Evolutionary conservation across 1,140 invertebrate genomes (phyloP), one percentile per base, ranked within the genome.

Genomic region (Chrysomallon squamiferum): DNA sequence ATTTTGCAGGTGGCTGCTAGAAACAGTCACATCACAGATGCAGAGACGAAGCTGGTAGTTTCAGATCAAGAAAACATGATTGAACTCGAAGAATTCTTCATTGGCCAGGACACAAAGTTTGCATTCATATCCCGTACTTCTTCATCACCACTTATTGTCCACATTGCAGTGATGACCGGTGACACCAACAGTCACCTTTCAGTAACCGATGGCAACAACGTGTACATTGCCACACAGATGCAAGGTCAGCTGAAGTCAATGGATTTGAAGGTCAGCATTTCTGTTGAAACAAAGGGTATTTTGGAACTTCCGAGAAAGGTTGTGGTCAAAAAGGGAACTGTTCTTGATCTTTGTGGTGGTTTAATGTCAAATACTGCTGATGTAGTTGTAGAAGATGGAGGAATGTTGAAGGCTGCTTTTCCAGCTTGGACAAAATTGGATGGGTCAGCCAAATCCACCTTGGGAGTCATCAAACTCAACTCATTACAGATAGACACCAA

Each of bases 261-360:
- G 0, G 6, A n/a, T 1, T 35, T 63, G 5, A 63, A 63, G 49
- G 56, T 9, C 32, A 54, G 71, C 9, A 32, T 78, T 27, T 59
- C 64, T 62, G 74, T 78, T 5, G 45, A 47, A 20, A n/a, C 71
- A 7, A 59, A 59, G 35, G 78, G 71, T 0, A 45, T 73, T 45
- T 54, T 80, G 33, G 74, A 78, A 25, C 62, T 77, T 2, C 78
- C 78, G 13, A 62, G 67, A 38, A 65, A 47, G 43, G 69, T 75
- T 6, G 63, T 75, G 4, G 50, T 80, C 15, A 64, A 76, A 30
- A 66, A 70, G 58, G 67, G 59, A 20, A 66, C 57, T 20, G 22
- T 35, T 2, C 59, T 80, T 18, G 69, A 78, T 47, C 43, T 78
- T 25, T 77, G 76, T 67, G 78, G 78, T 22, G 68, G 57, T 15